Base-by-base conservation (phyloP, 2,113 vertebrate genomes). In the Terrapene triunguis region DNA sequence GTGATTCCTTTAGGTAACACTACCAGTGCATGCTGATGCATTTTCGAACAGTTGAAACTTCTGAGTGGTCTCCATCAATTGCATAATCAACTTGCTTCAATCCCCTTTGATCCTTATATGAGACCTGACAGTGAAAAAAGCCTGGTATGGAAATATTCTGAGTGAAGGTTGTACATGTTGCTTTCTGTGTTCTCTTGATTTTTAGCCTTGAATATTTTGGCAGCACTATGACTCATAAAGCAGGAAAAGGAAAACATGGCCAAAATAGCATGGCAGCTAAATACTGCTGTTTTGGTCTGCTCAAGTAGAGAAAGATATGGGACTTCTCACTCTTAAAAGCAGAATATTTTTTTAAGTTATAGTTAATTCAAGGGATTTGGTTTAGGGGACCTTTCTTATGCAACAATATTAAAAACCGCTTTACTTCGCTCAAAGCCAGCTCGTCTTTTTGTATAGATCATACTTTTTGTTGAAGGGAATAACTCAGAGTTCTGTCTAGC, bases 151-250 rank as follows among this genome's bases (percentile, higher is more conserved):
- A 50, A 50, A 50, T 50, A 50, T 50, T 50, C 50, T 50, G 54
- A 16, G 14, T 14, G 3, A 2, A 25, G 11, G 27, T 69, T 84
- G 54, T 47, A 0, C 22, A 0, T 54, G 79, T 27, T 48, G 16
- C 21, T 48, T 8, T 10, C 11, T 24, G 44, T 24, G 21, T 3
- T 17, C 13, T 2, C 13, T 50, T 76, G 5, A 53, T 12, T 21
- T 51, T 82, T 0, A 0, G 1, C 69, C 7, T 48, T 51, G 6
- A 3, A 2, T 59, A 55, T 13, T 76, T 76, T 88, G n/a, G 19
- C 78, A 78, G 27, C 0, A 0, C 91, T 89, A 27, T 62, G 24
- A 17, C 12, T 54, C 50, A 53, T 53, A 91, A 94, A 50, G 13
- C 48, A 88, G 85, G 8, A 35, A 88, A 84, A 69, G 8, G 4